Base-by-base conservation (phyloP, 92 coral and sea anemone genomes). In the Porites rus region DNA sequence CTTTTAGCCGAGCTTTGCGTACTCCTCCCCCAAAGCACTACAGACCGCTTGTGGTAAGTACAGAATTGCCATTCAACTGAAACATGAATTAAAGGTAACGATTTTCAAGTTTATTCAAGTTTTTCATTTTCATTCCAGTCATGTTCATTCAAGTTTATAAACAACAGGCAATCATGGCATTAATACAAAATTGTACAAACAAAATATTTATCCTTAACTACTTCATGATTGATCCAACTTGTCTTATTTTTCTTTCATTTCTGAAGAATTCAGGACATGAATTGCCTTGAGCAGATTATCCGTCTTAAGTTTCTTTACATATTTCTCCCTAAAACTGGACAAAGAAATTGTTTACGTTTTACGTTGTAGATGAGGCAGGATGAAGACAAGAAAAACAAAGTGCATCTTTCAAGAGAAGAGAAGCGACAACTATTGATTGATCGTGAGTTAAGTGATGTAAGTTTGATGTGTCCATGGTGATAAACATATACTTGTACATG, bases 391-490 rank as follows among this genome's bases (percentile, higher is more conserved):
- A 86, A 84, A 19, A 88, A 61, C 13, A 94, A 82, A 38, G 73
- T 86, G 1, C 78, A 88, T 16, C 72, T 81, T 8, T 91, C 95
- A 38, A 95, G 90, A 77, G 95, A 89, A 73, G 96, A 96, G 67
- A 88, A 86, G 50, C 89, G 93, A 20, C 93, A 91, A 72, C 88
- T 77, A 60, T 81, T 90, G 91, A 88, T 94, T 69, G 98, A 95
- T 65, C 90, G 69, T 79, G 98, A 95, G 68, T 53, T 96, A 9
- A 89, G 51, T 76, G 95, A 96, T 88, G 99, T 95, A 86, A 88
- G 95, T 80, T 50, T 61, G 6, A 74, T 38, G 46, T 38, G 46
- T 38, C 6, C 46, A 38, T 38, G 46, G 46, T 38, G 5, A 38
- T 38, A 38, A 38, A 38, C 7, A 0, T 38, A 38, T 38, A 38